These are phyloP conservation scores for Amazona guildingii DNA, from an alignment of 2,113 vertebrate species.

Conservation along the genomic window DNA sequence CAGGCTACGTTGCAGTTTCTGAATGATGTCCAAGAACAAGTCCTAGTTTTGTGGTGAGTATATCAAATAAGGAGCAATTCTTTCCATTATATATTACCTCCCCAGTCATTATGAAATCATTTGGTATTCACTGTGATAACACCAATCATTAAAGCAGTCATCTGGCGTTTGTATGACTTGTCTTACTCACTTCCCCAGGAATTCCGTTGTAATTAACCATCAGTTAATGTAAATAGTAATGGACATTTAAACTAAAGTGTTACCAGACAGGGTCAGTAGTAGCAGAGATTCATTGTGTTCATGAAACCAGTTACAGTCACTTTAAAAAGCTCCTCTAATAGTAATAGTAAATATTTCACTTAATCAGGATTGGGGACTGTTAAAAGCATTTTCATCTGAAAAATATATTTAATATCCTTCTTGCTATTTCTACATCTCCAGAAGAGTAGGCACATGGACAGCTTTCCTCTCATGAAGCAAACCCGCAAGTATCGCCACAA, in stretches of 20 bases:
- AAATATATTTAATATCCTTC: not conserved
- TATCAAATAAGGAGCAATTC: slow-evolving; percentile 67
- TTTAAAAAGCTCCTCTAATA: slow-evolving; percentile 16
- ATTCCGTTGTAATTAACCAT: slow-evolving; percentile 77
- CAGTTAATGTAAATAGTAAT: slow-evolving; percentile 78
- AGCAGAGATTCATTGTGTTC: slow-evolving; percentile 51
- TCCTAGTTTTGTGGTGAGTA: slow-evolving; percentile 62
- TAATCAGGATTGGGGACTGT: not conserved
- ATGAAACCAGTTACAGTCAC: not conserved
- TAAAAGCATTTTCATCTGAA: not conserved
- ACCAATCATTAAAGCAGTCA: slow-evolving; percentile 77
- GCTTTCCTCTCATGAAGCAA: not conserved
- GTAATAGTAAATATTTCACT: slow-evolving; percentile 21
- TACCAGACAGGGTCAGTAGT: slow-evolving; percentile 57
- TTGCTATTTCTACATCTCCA: not conserved
- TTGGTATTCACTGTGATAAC: slow-evolving; percentile 77
- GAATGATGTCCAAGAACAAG: slow-evolving; percentile 62
- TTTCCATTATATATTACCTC: slow-evolving; percentile 72
- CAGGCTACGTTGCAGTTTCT: slow-evolving; percentile 44
- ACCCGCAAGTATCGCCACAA: accelerated
- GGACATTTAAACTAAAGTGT: slow-evolving; percentile 69
- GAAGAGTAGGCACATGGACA: not conserved
- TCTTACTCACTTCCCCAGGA: slow-evolving; percentile 71
- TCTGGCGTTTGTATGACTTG: slow-evolving; percentile 70
- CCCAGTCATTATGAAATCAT: slow-evolving; percentile 76